Evolutionary conservation across 2,797 vertebrate genomes (phyloP).

Genomic region (Melanotaenia trifasciata): DNA sequence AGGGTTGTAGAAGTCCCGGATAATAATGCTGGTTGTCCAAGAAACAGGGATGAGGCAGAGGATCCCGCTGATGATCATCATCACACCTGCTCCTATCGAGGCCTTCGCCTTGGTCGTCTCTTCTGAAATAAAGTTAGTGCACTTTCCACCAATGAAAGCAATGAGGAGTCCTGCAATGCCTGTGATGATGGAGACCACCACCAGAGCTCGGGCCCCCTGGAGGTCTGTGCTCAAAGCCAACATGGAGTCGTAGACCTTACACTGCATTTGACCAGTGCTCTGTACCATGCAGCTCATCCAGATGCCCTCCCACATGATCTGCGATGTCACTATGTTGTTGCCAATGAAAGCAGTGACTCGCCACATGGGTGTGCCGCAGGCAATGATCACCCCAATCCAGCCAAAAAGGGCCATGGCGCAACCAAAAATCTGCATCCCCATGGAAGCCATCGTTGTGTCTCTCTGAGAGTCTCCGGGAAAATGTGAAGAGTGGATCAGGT

Average conservation of each 20-base stretch:
- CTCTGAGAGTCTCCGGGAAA: constrained; percentile 12
- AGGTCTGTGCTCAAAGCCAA: constrained; percentile 75
- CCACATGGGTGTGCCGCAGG: constrained; percentile 78
- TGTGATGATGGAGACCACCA: constrained; percentile 76
- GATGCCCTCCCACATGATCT: constrained; percentile 82
- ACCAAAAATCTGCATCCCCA: constrained; percentile 77
- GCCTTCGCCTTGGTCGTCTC: constrained; percentile 74
- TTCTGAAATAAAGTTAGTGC: constrained; percentile 84
- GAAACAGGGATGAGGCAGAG: constrained; percentile 80
- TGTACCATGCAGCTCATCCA: constrained; percentile 85
- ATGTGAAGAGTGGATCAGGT: constrained; percentile 6
- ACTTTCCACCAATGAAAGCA: constrained; percentile 81
- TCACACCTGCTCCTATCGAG: constrained; percentile 68
- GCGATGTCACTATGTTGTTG: constrained; percentile 79
- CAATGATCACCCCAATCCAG: constrained; percentile 75
- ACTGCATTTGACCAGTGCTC: constrained; percentile 84
- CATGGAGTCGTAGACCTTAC: constrained; percentile 82
- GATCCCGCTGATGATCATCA: constrained; percentile 79
- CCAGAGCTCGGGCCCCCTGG: constrained; percentile 76
- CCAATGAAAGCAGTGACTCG: constrained; percentile 79
- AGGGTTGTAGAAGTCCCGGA: constrained; percentile 84
- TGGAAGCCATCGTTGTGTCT: constrained; percentile 68
- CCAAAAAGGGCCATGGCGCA: constrained; percentile 71
- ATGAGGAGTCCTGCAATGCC: constrained; percentile 73
- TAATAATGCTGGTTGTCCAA: constrained; percentile 82